phyloP scores from a whole-genome alignment of 2,113 vertebrate genomes.

The Chloebia gouldiae region DNA sequence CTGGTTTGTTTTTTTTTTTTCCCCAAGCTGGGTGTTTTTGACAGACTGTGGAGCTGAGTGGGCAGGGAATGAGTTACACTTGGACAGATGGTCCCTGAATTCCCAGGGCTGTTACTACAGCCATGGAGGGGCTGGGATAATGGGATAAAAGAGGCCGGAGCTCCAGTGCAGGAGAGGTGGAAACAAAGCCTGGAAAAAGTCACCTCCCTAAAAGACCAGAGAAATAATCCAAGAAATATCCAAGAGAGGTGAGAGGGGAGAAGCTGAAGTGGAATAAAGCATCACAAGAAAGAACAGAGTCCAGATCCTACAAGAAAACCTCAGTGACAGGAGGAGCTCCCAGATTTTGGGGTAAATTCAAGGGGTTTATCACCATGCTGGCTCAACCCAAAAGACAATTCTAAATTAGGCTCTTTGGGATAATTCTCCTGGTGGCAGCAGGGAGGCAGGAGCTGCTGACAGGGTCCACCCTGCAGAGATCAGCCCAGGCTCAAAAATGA shows the following conservation, averaged over 20 bases:
- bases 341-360: not conserved
- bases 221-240: not conserved
- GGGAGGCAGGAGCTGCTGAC: not conserved
- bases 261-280: not conserved
- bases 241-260: rapidly evolving
- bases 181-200: not conserved
- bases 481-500: not conserved
- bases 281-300: not conserved
- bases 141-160: not conserved
- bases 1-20: constrained; percentile 4
- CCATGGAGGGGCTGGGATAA: not conserved
- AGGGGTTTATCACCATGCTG: not conserved
- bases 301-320: not conserved
- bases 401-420: not conserved
- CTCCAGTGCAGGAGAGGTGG: not conserved
- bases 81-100: constrained; percentile 47
- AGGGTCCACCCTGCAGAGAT: not conserved
- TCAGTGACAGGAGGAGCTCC: rapidly evolving
- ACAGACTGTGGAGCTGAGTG: constrained; percentile 54
- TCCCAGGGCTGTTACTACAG: not conserved
- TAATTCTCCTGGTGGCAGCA: not conserved
- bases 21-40: constrained; percentile 15
- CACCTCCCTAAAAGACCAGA: not conserved
- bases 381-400: not conserved
- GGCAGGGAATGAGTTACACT: constrained; percentile 27